A percentile compares a stretch with the other conserved stretches of the same genome.
phyloP scores from a whole-genome alignment of 1,140 invertebrate species.

The Sogatella furcifera region DNA sequence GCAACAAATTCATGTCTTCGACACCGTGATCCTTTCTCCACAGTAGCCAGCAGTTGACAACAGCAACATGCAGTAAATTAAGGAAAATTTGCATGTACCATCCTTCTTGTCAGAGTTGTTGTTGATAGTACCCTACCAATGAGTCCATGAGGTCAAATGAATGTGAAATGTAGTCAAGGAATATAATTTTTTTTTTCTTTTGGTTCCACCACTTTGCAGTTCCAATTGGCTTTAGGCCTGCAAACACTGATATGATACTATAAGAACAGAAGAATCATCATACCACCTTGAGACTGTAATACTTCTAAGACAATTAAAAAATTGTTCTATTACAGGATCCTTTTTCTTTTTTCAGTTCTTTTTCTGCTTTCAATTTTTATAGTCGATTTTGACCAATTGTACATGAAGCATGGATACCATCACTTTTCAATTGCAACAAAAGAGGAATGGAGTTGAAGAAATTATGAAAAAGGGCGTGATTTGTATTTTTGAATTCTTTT shows the following conservation, averaged over 20 bases:
- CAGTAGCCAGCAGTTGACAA: slow-evolving; percentile 25
- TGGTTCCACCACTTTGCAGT: too few species aligned
- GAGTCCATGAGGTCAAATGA: slow-evolving; percentile 25
- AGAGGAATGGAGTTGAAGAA: slow-evolving; percentile 13
- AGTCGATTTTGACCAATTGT: too few species aligned
- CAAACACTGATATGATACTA: too few species aligned
- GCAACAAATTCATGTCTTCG: slow-evolving; percentile 5
- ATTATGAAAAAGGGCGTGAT: slow-evolving; percentile 19
- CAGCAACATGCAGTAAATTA: slow-evolving; percentile 22
- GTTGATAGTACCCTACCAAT: slow-evolving; percentile 22
- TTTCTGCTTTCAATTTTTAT: too few species aligned
- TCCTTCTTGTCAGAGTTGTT: slow-evolving; percentile 16
- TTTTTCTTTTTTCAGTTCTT: slow-evolving; percentile 1
- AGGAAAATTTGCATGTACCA: slow-evolving; percentile 24
- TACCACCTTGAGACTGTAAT: slow-evolving; percentile 18
- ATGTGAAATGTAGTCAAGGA: too few species aligned
- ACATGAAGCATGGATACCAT: too few species aligned
- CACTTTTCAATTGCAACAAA: too few species aligned
- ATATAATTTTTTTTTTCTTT: too few species aligned
- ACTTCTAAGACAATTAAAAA: slow-evolving; percentile 11
- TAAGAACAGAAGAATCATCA: too few species aligned
- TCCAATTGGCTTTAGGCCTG: too few species aligned
- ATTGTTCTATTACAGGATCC: slow-evolving; percentile 11
- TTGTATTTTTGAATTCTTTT: slow-evolving; percentile 11
- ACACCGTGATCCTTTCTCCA: slow-evolving; percentile 5